These are phyloP conservation scores for Dendrolimus pini DNA, from an alignment of 2,888 invertebrate genomes.

Conservation along the genomic window DNA sequence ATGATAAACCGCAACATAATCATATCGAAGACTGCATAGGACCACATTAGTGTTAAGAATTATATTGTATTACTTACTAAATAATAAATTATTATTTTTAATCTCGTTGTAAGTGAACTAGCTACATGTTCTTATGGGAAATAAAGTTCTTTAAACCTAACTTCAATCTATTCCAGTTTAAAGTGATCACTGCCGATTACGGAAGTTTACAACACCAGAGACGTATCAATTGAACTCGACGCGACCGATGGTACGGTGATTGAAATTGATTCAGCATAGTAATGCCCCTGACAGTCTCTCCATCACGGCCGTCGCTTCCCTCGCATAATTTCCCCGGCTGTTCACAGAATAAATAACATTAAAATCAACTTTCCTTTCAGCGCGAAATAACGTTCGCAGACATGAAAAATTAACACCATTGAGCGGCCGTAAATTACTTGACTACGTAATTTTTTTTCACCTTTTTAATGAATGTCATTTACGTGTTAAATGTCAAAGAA, in stretches of 20 bases:
- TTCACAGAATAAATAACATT: conserved; percentile 57
- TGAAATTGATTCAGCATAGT: conserved; percentile 58
- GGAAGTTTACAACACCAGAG: too few species aligned
- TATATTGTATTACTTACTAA: too few species aligned
- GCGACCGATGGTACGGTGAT: conserved; percentile 31
- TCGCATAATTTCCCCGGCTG: conserved; percentile 56
- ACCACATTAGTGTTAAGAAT: too few species aligned
- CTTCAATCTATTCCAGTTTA: too few species aligned
- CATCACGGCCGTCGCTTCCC: conserved; percentile 53
- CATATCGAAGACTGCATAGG: too few species aligned
- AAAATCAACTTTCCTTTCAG: conserved; percentile 43
- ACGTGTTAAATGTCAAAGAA: neutral
- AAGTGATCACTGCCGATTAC: too few species aligned
- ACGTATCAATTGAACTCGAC: too few species aligned
- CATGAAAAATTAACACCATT: conserved; percentile 17
- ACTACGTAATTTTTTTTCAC: conserved; percentile 1
- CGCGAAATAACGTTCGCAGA: conserved; percentile 14
- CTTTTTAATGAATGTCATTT: neutral
- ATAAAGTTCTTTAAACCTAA: too few species aligned
- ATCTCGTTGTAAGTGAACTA: too few species aligned
- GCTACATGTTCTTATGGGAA: too few species aligned
- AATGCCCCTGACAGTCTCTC: conserved; percentile 58
- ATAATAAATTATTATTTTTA: too few species aligned
- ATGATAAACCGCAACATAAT: too few species aligned
- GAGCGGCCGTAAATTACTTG: conserved; percentile 5